Evolutionary conservation across 2,888 invertebrate species (phyloP), one percentile per base, ranked within the genome.

Genomic region (Macrophya annulata): DNA sequence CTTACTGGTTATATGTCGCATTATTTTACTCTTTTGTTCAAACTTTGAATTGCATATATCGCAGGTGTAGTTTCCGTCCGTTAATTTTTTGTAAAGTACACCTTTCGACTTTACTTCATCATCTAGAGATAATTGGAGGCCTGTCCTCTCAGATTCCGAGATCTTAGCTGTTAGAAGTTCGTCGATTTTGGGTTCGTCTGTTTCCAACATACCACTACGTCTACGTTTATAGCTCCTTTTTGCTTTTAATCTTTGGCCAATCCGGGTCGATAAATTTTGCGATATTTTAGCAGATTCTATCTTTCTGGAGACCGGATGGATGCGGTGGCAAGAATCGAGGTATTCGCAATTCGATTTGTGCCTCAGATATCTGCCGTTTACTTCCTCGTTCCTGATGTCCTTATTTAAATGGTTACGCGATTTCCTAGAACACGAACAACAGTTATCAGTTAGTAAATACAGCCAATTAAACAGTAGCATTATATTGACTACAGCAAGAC

Each of bases 1-100:
- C 76, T 90, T 91, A 85, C 90, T 90, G 59, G 84, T 89, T 51
- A 91, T 89, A 65, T 91, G 90, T 0, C 89, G 89, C 0, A 90
- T 84, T 2, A 91, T 90, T 77, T 90, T 90, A 65, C 89, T 90
- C 77, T 89, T 89, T 55, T 90, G 90, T n/a, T 87, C 85, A 84
- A 90, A 91, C 0, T 65, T 87, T 31, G 71, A 85, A 25, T 86
- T 85, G 55, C 88, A 91, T 40, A 89, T 84, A 31, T 88, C 89
- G 65, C 86, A 89, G 31, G 87, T 89, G 40, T 89, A 89, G 15
- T 87, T 87, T 8, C 88, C 90, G 40, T 90, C 89, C 21, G 74
- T 87, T 0, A 88, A 89, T n/a, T 85, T 85, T 15, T 89, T 89
- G 79, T 88, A 89, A 0, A 88, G 59, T 17, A 86, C 86, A 21